A percentile compares a stretch with the other conserved stretches of the same genome.
phyloP scores from a whole-genome alignment of 2,888 invertebrate species.

The Palloptera scutellata region DNA sequence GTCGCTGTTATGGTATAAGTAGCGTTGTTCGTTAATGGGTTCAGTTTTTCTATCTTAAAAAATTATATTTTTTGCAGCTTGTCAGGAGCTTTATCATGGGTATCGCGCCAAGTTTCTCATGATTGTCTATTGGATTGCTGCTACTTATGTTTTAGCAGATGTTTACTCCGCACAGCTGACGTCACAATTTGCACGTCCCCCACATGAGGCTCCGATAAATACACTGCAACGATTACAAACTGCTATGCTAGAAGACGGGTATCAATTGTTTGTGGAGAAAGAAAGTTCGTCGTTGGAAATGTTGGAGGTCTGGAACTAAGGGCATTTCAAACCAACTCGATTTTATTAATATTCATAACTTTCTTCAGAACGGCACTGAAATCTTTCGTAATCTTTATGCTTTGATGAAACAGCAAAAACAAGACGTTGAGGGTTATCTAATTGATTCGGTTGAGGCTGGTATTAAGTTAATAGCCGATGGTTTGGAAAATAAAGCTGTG shows the following conservation, averaged over 20 bases:
- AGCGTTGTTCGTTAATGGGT: no score
- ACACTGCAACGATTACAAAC: slow-evolving; percentile 72
- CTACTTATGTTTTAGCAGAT: slow-evolving; percentile 80
- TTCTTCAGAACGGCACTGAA: slow-evolving; percentile 75
- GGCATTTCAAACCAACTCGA: no score
- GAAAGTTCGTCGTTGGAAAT: slow-evolving; percentile 77
- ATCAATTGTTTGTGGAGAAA: slow-evolving; percentile 75
- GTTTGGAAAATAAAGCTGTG: slow-evolving; percentile 69
- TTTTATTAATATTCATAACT: slow-evolving; percentile 5
- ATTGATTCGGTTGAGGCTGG: slow-evolving; percentile 78
- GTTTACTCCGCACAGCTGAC: slow-evolving; percentile 82
- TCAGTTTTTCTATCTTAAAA: no score
- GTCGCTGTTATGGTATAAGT: no score
- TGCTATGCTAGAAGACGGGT: slow-evolving; percentile 72
- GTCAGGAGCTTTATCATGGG: slow-evolving; percentile 68
- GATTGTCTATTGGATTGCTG: slow-evolving; percentile 75
- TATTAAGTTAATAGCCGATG: slow-evolving; percentile 71
- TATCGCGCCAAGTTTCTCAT: slow-evolving; percentile 75
- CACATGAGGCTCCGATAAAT: slow-evolving; percentile 74
- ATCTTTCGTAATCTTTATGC: slow-evolving; percentile 75
- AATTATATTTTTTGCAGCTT: slow-evolving; percentile 46
- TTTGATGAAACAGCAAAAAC: slow-evolving; percentile 70
- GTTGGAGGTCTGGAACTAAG: slow-evolving; percentile 68
- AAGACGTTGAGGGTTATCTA: slow-evolving; percentile 65
- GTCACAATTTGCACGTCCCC: slow-evolving; percentile 76